Conservation (phyloP, 2,888 invertebrate genomes). For the Mesorhabditis spiculigera region DNA sequence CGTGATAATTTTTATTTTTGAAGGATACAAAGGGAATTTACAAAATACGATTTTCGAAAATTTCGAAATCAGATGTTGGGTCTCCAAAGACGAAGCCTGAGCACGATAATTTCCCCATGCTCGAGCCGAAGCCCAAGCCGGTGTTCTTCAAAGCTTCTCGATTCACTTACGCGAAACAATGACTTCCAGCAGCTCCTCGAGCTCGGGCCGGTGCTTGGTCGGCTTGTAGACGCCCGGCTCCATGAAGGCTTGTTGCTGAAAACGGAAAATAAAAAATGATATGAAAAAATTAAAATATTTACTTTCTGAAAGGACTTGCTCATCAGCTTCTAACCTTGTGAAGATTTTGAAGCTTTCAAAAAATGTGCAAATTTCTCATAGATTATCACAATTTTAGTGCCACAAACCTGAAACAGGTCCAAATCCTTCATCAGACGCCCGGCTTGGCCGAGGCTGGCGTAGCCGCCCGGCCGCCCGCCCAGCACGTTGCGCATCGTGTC, state of each 20-base stretch:
- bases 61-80: background rate
- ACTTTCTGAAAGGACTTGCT: background rate
- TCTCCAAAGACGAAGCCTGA: background rate
- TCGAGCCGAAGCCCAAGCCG: too few species aligned
- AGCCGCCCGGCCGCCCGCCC: conserved; percentile 5
- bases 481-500: background rate
- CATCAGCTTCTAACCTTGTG: background rate
- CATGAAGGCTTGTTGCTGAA: conserved; percentile 86
- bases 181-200: conserved; percentile 90
- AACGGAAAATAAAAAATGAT: background rate
- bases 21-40: background rate
- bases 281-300: background rate
- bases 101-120: conserved; percentile 68
- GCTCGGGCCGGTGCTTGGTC: conserved; percentile 81
- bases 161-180: conserved; percentile 82
- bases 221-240: conserved; percentile 90
- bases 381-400: background rate
- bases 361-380: conserved; percentile 9
- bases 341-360: conserved; percentile 8
- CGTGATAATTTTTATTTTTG: too few species aligned
- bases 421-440: conserved; percentile 91
- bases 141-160: conserved; percentile 81
- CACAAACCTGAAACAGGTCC: conserved; percentile 74
- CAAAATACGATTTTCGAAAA: background rate
- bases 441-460: conserved; percentile 73